Conservation (phyloP, 2,888 invertebrate genomes). For the Caenorhabditis parvicauda region DNA sequence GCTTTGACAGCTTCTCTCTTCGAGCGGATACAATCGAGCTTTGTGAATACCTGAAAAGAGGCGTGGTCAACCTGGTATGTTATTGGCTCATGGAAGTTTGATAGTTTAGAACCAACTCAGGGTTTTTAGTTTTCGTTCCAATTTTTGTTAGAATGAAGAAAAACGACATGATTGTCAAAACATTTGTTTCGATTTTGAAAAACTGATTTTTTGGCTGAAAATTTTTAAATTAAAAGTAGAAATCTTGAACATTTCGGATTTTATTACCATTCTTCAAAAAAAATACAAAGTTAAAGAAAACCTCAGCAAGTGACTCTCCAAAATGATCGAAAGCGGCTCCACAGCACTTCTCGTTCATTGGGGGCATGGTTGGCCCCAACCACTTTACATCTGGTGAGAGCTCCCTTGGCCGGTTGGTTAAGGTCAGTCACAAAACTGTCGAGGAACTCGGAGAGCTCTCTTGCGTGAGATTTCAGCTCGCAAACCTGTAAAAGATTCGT, state of each 20-base stretch:
- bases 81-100: no score
- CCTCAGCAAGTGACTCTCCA: constrained; percentile 57
- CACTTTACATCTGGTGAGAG: constrained; percentile 49
- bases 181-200: neutral
- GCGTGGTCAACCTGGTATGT: no score
- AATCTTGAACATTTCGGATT: neutral
- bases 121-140: no score
- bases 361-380: constrained; percentile 53
- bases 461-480: constrained; percentile 49
- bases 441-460: constrained; percentile 47
- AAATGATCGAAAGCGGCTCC: constrained; percentile 56
- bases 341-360: constrained; percentile 46
- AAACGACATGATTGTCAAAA: no score
- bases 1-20: constrained; percentile 59
- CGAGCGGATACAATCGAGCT: constrained; percentile 54
- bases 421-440: constrained; percentile 51
- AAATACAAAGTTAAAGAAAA: constrained; percentile 6
- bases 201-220: neutral
- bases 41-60: constrained; percentile 41
- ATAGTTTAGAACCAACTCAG: no score
- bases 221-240: neutral
- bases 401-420: constrained; percentile 47
- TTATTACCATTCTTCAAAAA: no score
- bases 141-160: no score
- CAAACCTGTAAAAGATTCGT: no score